phyloP scores from a whole-genome alignment of 2,797 vertebrate species.

The Rhincodon typus region DNA sequence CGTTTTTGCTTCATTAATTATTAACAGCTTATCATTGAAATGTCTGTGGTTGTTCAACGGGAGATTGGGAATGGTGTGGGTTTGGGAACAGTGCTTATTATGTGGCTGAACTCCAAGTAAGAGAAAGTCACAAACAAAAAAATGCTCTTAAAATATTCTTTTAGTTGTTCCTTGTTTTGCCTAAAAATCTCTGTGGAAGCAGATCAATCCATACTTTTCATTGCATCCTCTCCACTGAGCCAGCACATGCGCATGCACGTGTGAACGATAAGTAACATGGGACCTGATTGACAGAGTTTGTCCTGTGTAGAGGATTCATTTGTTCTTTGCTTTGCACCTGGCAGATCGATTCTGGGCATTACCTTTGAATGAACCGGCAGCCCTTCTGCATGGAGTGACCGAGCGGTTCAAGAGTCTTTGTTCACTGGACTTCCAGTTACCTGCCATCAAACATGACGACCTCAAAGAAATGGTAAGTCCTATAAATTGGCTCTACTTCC shows the following conservation, averaged over 20 bases:
- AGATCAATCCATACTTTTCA: background rate
- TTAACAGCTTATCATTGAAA: background rate
- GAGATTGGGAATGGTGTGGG: background rate
- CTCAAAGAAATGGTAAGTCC: constrained; percentile 77
- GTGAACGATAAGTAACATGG: background rate
- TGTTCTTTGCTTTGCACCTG: constrained; percentile 36
- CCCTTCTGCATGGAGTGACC: constrained; percentile 69
- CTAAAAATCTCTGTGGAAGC: background rate
- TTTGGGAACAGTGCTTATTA: background rate
- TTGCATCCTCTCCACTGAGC: background rate
- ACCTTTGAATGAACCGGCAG: constrained; percentile 70
- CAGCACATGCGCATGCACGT: no score
- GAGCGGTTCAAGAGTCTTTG: constrained; percentile 78
- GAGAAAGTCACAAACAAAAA: background rate
- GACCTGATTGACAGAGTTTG: background rate
- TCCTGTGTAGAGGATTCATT: background rate
- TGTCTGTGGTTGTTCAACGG: background rate
- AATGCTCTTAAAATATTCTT: background rate
- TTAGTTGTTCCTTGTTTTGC: background rate
- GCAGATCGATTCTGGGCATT: constrained; percentile 81
- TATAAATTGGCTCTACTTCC: background rate
- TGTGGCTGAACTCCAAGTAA: background rate
- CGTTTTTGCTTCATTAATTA: background rate
- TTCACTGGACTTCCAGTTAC: constrained; percentile 79
- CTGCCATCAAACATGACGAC: constrained; percentile 76